phyloP scores from a whole-genome alignment of 2,888 invertebrate genomes.

The Panzeria rudis region DNA sequence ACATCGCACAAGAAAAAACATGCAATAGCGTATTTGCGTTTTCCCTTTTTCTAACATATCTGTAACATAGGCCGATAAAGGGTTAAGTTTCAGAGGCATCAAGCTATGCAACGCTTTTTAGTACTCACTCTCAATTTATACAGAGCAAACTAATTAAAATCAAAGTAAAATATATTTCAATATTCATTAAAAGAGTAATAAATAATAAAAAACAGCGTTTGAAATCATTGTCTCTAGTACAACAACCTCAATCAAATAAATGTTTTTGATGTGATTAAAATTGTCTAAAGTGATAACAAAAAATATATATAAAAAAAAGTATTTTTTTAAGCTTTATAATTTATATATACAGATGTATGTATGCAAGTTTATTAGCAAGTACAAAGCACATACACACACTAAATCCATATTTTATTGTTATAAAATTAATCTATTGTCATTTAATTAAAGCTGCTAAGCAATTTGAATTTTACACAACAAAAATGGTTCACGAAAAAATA shows the following conservation, averaged over 20 bases:
- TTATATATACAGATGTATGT: neutral
- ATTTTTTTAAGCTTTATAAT: too few relatives aligned
- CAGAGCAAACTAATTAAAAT: neutral
- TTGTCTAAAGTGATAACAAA: slow-evolving; percentile 17
- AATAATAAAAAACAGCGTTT: neutral
- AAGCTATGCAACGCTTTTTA: too few relatives aligned
- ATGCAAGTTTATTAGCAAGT: neutral
- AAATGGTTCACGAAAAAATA: neutral
- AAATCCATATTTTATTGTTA: slow-evolving; percentile 14
- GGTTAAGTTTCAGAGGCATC: too few relatives aligned
- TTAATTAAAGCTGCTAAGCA: slow-evolving; percentile 9
- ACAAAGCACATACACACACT: neutral
- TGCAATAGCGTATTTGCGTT: too few relatives aligned
- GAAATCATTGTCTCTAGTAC: slow-evolving; percentile 16
- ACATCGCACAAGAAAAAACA: too few relatives aligned
- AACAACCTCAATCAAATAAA: slow-evolving; percentile 43
- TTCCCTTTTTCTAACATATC: too few relatives aligned
- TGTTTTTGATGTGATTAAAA: slow-evolving; percentile 21
- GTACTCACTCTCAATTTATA: neutral
- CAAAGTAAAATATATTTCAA: neutral
- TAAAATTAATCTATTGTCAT: slow-evolving; percentile 53
- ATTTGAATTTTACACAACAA: neutral
- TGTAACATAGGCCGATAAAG: too few relatives aligned
- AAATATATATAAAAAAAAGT: neutral
- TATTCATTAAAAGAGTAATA: neutral